A percentile compares a stretch with the other conserved stretches of the same genome.
Evolutionary conservation across 1,140 invertebrate genomes (phyloP).

Genomic region (Drosophila bifasciata): DNA sequence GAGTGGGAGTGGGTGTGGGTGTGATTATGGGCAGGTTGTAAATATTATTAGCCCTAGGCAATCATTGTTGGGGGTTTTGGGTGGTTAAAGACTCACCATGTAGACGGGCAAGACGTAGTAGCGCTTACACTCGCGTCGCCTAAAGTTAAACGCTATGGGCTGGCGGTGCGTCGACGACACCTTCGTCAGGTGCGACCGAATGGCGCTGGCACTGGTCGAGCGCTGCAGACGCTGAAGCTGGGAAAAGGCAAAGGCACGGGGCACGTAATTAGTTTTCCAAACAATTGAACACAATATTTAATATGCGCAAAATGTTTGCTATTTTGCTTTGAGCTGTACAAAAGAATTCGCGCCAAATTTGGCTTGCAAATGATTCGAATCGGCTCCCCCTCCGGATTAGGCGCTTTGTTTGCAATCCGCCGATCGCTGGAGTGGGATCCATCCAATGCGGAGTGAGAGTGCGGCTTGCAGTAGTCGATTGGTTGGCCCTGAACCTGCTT

Average conservation of each 20-base stretch:
- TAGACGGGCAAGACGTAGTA: conserved; percentile 74
- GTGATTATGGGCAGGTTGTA: conserved; percentile 13
- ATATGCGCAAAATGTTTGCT: conserved; percentile 59
- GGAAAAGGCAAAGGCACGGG: conserved; percentile 24
- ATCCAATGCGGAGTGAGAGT: conserved; percentile 7
- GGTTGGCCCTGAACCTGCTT: conserved; percentile 75
- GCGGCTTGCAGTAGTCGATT: conserved; percentile 5
- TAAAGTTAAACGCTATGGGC: conserved; percentile 73
- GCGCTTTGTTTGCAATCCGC: conserved; percentile 14
- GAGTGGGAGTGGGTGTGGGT: neutral
- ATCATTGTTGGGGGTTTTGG: neutral
- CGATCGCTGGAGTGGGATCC: conserved; percentile 7
- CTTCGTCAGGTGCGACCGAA: conserved; percentile 75
- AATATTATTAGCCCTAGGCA: conserved; percentile 52
- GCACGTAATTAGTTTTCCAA: conserved; percentile 50
- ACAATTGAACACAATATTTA: conserved; percentile 57
- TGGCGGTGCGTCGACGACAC: conserved; percentile 68
- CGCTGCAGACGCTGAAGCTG: conserved; percentile 62
- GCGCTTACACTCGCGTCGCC: conserved; percentile 66
- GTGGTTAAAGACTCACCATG: conserved; percentile 61
- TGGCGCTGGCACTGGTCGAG: conserved; percentile 66
- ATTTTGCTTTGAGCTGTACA: conserved; percentile 3
- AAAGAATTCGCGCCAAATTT: conserved; percentile 73
- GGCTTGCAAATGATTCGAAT: conserved; percentile 70
- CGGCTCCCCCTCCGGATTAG: conserved; percentile 25